phyloP scores from a whole-genome alignment of 2,113 vertebrate genomes.

The Xiphorhynchus elegans region DNA sequence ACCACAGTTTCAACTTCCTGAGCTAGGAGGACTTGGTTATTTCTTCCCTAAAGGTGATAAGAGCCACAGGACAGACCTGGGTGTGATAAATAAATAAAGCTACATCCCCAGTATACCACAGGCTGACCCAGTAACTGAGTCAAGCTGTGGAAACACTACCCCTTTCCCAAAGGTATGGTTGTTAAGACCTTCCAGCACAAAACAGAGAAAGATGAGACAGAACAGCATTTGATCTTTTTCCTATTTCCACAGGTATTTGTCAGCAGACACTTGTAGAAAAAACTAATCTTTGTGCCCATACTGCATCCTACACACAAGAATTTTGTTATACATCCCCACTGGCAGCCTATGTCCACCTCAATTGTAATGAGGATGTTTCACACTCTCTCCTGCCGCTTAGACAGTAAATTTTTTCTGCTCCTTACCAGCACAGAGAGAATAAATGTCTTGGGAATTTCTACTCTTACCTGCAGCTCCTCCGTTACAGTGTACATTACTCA shows the following conservation, averaged over 20 bases:
- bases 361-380: background rate
- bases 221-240: background rate
- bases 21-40: background rate
- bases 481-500: rapidly evolving
- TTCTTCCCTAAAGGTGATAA: background rate
- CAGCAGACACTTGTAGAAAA: background rate
- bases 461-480: background rate
- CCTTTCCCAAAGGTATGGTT: background rate
- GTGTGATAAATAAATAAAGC: background rate
- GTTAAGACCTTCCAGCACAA: background rate
- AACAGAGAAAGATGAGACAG: background rate
- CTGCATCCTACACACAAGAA: background rate
- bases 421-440: background rate
- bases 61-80: background rate
- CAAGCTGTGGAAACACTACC: background rate
- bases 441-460: background rate
- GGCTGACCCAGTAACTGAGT: background rate
- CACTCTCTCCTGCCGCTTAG: background rate
- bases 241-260: background rate
- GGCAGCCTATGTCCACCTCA: background rate
- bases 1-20: background rate
- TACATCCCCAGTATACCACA: background rate
- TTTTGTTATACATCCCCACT: background rate
- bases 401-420: background rate
- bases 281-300: background rate